Evolutionary conservation across 1,140 invertebrate genomes (phyloP).

Genomic region (Drosophila quadrilineata): DNA sequence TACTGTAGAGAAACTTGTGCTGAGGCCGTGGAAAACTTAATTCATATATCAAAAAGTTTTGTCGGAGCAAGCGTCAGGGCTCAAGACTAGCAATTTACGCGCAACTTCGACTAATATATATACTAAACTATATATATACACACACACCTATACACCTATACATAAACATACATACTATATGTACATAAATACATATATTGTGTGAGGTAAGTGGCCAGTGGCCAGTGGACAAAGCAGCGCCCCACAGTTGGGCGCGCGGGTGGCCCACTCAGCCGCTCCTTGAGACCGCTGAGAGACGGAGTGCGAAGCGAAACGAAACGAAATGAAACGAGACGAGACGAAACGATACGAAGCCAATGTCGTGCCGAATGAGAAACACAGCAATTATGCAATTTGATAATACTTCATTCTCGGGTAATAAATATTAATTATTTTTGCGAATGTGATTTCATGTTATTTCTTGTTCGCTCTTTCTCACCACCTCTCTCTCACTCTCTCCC

Average conservation of each 20-base stretch:
- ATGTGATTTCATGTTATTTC: conserved; percentile 66
- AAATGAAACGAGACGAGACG: no score
- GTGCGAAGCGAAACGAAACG: no score
- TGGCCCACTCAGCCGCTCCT: conserved; percentile 27
- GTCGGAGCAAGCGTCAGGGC: conserved; percentile 41
- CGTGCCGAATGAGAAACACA: conserved; percentile 78
- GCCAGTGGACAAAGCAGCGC: no score
- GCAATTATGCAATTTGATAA: conserved; percentile 80
- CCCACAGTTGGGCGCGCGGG: conserved; percentile 13
- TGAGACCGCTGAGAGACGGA: no score
- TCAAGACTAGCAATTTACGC: conserved; percentile 76
- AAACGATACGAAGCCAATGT: no score
- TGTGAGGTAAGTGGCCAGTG: no score
- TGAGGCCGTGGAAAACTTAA: conserved; percentile 56
- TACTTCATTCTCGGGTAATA: conserved; percentile 78
- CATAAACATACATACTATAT: no score
- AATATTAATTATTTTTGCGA: conserved; percentile 79
- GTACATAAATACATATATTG: background rate
- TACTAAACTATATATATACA: conserved; percentile 18
- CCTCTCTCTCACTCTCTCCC: conserved; percentile 5
- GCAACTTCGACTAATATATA: conserved; percentile 48
- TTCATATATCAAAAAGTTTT: conserved; percentile 79
- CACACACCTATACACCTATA: no score
- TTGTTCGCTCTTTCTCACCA: background rate
- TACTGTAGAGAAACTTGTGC: conserved; percentile 12